Evolutionary conservation across 2,113 vertebrate species (phyloP).

Genomic region (Chrysochloris asiatica): DNA sequence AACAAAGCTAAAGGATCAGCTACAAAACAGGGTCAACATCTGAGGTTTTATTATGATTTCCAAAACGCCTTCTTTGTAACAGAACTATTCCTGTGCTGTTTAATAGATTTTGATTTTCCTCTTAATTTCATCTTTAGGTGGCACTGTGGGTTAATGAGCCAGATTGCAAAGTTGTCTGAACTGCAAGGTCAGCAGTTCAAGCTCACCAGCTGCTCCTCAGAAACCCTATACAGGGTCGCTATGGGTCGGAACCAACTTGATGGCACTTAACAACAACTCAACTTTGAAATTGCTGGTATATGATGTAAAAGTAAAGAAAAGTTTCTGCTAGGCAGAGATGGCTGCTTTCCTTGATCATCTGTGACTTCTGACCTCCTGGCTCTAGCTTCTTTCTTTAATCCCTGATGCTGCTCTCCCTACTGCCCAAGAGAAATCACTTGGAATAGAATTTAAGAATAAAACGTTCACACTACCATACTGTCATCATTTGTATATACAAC

Average conservation of each 20-base stretch:
- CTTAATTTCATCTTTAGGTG: too few species aligned
- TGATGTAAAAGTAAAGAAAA: not conserved
- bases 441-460: not conserved
- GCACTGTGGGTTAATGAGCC: too few species aligned
- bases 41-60: conserved; percentile 8
- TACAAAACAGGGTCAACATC: not conserved
- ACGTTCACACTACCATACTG: not conserved
- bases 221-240: too few species aligned
- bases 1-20: not conserved
- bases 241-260: too few species aligned
- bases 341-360: not conserved
- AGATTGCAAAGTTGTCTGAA: too few species aligned
- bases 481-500: not conserved
- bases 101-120: not conserved
- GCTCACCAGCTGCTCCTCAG: too few species aligned
- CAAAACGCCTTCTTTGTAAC: not conserved
- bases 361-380: not conserved
- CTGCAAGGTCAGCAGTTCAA: too few species aligned
- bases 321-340: not conserved
- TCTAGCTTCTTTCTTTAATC: not conserved
- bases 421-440: conserved; percentile 34
- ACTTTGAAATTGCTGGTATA: not conserved
- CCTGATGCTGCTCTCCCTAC: not conserved
- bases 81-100: conserved; percentile 26
- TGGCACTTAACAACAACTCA: too few species aligned